Evolutionary conservation across 2,888 invertebrate species (phyloP).

Genomic region (Dicycla oo): DNA sequence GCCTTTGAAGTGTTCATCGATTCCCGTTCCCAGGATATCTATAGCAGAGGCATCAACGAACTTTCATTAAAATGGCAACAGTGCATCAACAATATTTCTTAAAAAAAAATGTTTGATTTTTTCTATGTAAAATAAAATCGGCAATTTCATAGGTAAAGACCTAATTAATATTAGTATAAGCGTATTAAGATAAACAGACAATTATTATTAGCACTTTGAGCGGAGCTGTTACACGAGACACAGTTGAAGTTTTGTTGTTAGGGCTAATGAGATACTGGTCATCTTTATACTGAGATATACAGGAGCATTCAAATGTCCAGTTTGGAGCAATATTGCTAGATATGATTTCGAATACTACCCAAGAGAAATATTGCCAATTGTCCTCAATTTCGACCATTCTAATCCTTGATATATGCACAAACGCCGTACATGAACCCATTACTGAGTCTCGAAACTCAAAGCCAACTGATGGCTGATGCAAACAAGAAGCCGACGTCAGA

Average conservation of each 20-base stretch:
- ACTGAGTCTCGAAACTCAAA: constrained; percentile 14
- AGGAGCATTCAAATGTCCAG: not conserved
- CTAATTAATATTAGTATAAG: not conserved
- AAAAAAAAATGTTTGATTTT: too few relatives aligned
- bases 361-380: not conserved
- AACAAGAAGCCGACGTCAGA: constrained; percentile 50
- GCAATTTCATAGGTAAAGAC: too few relatives aligned
- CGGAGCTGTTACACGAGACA: too few relatives aligned
- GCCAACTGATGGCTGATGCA: constrained; percentile 44
- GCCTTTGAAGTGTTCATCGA: too few relatives aligned
- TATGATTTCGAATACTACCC: not conserved
- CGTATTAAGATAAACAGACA: not conserved
- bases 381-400: constrained; percentile 2
- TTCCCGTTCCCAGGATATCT: too few relatives aligned
- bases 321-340: not conserved
- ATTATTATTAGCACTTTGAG: too few relatives aligned
- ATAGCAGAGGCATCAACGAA: too few relatives aligned
- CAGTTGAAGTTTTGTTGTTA: too few relatives aligned
- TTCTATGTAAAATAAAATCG: too few relatives aligned
- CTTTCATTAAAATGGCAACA: too few relatives aligned
- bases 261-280: not conserved
- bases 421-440: constrained; percentile 10
- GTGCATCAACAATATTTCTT: too few relatives aligned
- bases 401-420: constrained; percentile 13
- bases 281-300: not conserved